These are phyloP conservation scores for Paramormyrops hopkinsi DNA, from an alignment of 2,797 vertebrate species.

Conservation along the genomic window DNA sequence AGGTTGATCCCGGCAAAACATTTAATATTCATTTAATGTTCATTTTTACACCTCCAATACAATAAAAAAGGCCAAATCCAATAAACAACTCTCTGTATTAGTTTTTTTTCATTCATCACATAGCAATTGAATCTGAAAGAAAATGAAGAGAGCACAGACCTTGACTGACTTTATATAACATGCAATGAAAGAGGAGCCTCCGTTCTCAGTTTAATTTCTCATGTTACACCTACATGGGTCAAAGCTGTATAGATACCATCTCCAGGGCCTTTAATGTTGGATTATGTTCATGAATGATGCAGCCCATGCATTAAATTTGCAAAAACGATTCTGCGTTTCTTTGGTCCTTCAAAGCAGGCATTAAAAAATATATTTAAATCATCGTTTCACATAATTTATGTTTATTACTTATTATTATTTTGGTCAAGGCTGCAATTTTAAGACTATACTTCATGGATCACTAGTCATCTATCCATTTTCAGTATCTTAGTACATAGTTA, in stretches of 20 bases:
- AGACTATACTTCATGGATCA: neutral
- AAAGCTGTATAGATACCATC: neutral
- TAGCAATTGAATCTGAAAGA: neutral
- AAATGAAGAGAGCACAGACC: neutral
- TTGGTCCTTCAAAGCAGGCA: neutral
- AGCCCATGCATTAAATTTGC: neutral
- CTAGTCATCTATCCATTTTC: neutral
- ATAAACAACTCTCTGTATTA: neutral
- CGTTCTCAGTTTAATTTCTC: neutral
- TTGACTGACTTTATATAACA: neutral
- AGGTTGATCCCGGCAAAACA: neutral
- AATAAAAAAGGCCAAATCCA: neutral
- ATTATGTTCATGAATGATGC: conserved; percentile 5
- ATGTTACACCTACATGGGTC: neutral
- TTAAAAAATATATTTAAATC: neutral
- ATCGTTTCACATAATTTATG: neutral
- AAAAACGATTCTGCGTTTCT: neutral
- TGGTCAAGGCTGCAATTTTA: neutral
- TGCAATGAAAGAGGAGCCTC: neutral
- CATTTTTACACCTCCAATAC: neutral
- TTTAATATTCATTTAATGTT: neutral
- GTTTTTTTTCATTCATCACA: neutral
- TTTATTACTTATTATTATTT: neutral
- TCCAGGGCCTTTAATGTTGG: neutral
- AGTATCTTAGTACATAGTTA: neutral